phyloP scores from a whole-genome alignment of 2,113 vertebrate species.

The Erythrocercus mccallii region DNA sequence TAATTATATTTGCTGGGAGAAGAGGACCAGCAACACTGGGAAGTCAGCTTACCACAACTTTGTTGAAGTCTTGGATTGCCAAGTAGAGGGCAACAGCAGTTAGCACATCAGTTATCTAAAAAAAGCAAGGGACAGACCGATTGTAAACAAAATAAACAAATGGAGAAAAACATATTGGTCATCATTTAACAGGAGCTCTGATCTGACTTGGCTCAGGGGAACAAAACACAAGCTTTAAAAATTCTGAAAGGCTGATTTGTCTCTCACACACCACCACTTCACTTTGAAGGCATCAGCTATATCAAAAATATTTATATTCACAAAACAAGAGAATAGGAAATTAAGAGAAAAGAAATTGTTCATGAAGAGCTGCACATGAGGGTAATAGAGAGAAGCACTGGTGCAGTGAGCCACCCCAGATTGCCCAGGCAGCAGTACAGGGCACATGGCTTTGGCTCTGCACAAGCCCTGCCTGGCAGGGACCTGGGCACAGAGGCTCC shows the following conservation, averaged over 20 bases:
- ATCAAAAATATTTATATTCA: neutral
- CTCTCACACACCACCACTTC: neutral
- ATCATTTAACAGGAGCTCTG: neutral
- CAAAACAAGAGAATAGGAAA: neutral
- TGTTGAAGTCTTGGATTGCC: slow-evolving; percentile 92
- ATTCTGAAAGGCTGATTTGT: neutral
- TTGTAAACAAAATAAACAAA: neutral
- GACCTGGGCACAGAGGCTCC: neutral
- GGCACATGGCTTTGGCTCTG: neutral
- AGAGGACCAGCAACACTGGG: neutral
- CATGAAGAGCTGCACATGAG: neutral
- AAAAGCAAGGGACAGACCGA: neutral
- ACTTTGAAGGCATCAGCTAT: neutral
- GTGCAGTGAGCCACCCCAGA: neutral
- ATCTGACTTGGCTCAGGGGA: neutral
- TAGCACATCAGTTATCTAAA: slow-evolving; percentile 87
- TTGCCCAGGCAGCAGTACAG: neutral
- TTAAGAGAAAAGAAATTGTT: neutral
- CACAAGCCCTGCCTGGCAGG: neutral
- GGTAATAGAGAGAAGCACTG: neutral
- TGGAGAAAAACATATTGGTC: neutral
- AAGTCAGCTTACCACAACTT: slow-evolving; percentile 85
- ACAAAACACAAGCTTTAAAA: neutral
- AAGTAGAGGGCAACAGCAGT: slow-evolving; percentile 92
- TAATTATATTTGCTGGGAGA: neutral